phyloP scores from a whole-genome alignment of 1,140 invertebrate genomes.

The Ceratina japonica region DNA sequence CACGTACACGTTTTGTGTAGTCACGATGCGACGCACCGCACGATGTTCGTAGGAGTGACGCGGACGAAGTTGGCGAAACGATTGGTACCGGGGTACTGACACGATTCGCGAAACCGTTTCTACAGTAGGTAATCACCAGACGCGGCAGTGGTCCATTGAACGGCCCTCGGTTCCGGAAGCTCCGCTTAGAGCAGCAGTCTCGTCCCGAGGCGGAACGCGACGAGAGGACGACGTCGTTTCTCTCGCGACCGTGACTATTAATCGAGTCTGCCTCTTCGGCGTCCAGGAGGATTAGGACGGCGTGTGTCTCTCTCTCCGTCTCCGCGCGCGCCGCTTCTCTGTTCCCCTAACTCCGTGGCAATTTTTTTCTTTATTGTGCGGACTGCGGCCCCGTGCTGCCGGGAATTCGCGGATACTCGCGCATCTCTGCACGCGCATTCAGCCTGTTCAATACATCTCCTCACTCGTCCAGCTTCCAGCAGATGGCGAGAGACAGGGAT shows the following conservation, averaged over 20 bases:
- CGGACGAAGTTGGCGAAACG: neutral
- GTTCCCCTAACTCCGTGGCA: slow-evolving; percentile 54
- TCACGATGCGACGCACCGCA: neutral
- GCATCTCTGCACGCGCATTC: slow-evolving; percentile 78
- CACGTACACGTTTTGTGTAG: neutral
- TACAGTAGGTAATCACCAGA: slow-evolving; percentile 1
- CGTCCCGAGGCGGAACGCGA: slow-evolving; percentile 42
- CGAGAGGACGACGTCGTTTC: slow-evolving; percentile 59
- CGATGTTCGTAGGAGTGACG: slow-evolving; percentile 45
- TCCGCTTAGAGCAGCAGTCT: slow-evolving; percentile 47
- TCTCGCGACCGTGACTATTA: slow-evolving; percentile 62
- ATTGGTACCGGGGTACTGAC: neutral
- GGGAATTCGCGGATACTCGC: slow-evolving; percentile 75
- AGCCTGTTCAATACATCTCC: slow-evolving; percentile 79
- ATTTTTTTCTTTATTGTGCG: slow-evolving; percentile 75
- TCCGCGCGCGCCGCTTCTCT: slow-evolving; percentile 26
- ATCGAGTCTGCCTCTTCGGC: slow-evolving; percentile 64
- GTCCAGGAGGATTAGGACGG: slow-evolving; percentile 63
- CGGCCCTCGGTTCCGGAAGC: slow-evolving; percentile 29
- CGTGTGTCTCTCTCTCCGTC: slow-evolving; percentile 36
- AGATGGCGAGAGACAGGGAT: slow-evolving; percentile 70
- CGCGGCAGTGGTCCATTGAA: slow-evolving; percentile 50
- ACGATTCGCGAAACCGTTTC: slow-evolving; percentile 21
- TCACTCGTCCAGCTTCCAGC: slow-evolving; percentile 75
- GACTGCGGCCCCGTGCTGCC: slow-evolving; percentile 77